phyloP scores from a whole-genome alignment of 2,113 vertebrate species.

The Dromiciops gliroides region DNA sequence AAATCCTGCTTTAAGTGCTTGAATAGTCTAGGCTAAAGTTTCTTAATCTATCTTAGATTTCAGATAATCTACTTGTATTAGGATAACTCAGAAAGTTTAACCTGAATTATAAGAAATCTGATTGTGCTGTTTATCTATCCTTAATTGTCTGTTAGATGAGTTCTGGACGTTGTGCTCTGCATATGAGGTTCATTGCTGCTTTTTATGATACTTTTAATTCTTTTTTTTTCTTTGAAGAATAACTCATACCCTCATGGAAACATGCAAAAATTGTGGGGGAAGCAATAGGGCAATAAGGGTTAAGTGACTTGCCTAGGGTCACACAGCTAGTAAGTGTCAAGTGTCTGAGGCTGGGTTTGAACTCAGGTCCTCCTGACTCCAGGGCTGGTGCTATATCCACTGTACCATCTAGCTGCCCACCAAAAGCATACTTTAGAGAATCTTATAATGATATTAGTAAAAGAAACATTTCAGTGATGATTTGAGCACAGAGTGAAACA shows the following conservation, averaged over 20 bases:
- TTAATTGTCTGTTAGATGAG: background rate
- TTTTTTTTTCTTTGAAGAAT: background rate
- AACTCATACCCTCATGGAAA: background rate
- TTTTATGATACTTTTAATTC: background rate
- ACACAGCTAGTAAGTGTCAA: no score
- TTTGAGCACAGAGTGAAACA: background rate
- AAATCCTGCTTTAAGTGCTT: background rate
- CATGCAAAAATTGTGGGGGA: background rate
- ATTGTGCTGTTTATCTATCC: background rate
- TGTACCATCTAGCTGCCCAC: no score
- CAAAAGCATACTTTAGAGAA: background rate
- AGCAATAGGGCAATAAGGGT: no score
- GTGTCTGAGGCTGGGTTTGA: no score
- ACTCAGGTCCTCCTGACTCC: no score
- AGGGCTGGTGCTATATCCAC: no score
- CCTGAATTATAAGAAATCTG: background rate
- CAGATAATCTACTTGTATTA: background rate
- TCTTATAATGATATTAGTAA: background rate
- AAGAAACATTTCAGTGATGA: background rate
- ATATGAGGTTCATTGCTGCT: background rate
- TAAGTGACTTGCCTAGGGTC: no score
- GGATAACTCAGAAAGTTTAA: background rate
- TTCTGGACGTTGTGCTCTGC: background rate
- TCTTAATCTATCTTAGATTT: background rate
- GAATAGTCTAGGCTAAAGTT: background rate